Base-by-base conservation (phyloP, 1,140 invertebrate species). In the Plodia interpunctella region DNA sequence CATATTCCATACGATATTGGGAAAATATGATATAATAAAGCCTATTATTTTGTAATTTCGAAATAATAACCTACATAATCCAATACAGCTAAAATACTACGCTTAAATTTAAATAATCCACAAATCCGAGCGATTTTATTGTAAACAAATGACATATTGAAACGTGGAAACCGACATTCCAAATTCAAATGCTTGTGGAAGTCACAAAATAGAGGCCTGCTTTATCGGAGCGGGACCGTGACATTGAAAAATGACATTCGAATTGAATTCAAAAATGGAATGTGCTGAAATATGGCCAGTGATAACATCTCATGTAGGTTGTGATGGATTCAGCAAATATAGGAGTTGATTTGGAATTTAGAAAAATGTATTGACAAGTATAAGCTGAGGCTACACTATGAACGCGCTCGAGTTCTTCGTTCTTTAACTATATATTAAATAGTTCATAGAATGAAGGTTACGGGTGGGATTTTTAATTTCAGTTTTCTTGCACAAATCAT, bases 241-340 rank as follows among this genome's bases (percentile, higher is more conserved):
- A 15, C 30, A 32, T 44, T 44, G 38, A 44, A 44, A 44, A 44
- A 44, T 44, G n/a, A 44, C 38, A 44, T 44, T 44, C 38, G n/a
- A n/a, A 44, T 44, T 44, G 38, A 44, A 44, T 44, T 44, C 38
- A 44, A 44, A 44, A 44, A 44, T 44, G 38, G 38, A 44, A 44
- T 44, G 38, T 17, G 38, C 38, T 44, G 38, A 44, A 44, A 44
- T 35, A 44, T 44, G 38, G 38, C 38, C 38, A 44, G 38, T 44
- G 38, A 44, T 44, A 44, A 44, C 38, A 44, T 44, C 38, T 15
- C 13, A 15, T 44, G 38, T 44, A 44, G 38, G 38, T 44, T 1
- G 38, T 44, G 38, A 44, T 44, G 38, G n/a, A 44, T 44, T 44
- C 15, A 6, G 13, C 38, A 44, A 44, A 44, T 44, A 44, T 15